Percentiles rank a stretch among this genome's conserved stretches.
Conservation (phyloP, 2,797 vertebrate species). For the Numenius phaeopus region DNA sequence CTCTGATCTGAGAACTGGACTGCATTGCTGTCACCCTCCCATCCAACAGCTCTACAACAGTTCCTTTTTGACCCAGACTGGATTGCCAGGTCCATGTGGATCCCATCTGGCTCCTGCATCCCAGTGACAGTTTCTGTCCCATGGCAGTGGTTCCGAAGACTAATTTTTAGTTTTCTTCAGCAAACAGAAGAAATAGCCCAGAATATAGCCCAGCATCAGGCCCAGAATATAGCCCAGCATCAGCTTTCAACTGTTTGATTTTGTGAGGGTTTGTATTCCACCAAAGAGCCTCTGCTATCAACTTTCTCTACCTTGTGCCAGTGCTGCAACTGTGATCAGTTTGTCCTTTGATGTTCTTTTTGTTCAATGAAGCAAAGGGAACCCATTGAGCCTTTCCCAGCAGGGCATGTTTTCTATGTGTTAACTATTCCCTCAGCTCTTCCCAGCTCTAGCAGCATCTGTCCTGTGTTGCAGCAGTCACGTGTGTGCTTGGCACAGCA, state of each 20-base stretch:
- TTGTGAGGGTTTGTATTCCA: not conserved
- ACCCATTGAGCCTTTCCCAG: not conserved
- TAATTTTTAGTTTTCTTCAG: not conserved
- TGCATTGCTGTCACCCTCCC: accelerated
- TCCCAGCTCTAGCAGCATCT: not conserved
- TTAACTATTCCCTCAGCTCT: not conserved
- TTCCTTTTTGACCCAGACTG: not conserved
- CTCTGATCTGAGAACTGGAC: not conserved
- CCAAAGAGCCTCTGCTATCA: not conserved
- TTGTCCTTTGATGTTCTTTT: not conserved
- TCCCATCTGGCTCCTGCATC: not conserved
- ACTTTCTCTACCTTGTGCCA: not conserved
- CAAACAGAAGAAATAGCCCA: not conserved
- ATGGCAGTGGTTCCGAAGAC: not conserved
- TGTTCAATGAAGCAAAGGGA: not conserved
- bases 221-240: not conserved
- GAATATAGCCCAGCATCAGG: not conserved
- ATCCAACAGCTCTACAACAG: not conserved
- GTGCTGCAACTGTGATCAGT: not conserved
- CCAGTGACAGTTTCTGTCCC: not conserved
- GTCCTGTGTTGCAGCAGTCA: not conserved
- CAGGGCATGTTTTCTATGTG: accelerated
- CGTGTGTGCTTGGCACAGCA: accelerated
- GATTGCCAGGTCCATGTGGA: accelerated
- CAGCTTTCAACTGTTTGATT: not conserved